Evolutionary conservation across 2,797 vertebrate species (phyloP).

Genomic region (Helicolenus hilgendorfi): DNA sequence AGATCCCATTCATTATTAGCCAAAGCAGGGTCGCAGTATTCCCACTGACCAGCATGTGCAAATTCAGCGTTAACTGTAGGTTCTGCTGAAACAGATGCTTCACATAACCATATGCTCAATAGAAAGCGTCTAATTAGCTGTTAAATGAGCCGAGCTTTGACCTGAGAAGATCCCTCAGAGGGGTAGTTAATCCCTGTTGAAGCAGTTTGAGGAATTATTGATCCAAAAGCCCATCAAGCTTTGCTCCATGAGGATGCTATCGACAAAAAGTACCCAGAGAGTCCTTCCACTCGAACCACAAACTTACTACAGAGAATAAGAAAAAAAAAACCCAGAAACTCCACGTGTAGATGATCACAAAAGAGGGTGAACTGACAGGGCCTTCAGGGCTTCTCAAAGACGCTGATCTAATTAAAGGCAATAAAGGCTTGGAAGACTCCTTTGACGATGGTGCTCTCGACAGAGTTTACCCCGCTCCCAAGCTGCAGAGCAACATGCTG

Average conservation of each 20-base stretch:
- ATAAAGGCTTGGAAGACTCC: conserved; percentile 47
- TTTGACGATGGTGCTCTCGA: conserved; percentile 43
- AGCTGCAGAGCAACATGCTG: neutral
- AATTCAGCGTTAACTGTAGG: conserved; percentile 54
- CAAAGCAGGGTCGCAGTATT: conserved; percentile 40
- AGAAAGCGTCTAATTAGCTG: conserved; percentile 84
- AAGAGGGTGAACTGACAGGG: conserved; percentile 19
- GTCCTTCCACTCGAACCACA: conserved; percentile 43
- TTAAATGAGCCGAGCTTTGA: conserved; percentile 79
- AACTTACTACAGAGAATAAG: conserved; percentile 30
- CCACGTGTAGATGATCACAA: conserved; percentile 29
- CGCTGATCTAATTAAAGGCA: conserved; percentile 51
- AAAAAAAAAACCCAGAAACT: conserved; percentile 4
- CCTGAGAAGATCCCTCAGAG: conserved; percentile 69
- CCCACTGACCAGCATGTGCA: conserved; percentile 48
- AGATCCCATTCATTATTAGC: conserved; percentile 32
- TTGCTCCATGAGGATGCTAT: conserved; percentile 74
- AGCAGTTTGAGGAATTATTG: conserved; percentile 84
- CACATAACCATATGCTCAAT: conserved; percentile 77
- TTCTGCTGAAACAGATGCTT: conserved; percentile 71
- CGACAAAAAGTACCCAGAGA: conserved; percentile 59
- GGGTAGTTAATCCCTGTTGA: conserved; percentile 83
- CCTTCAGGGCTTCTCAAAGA: conserved; percentile 39
- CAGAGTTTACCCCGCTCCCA: conserved; percentile 50
- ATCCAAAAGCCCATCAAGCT: conserved; percentile 74